Evolutionary conservation across 2,888 invertebrate species (phyloP).

Genomic region (Plutella xylostella): DNA sequence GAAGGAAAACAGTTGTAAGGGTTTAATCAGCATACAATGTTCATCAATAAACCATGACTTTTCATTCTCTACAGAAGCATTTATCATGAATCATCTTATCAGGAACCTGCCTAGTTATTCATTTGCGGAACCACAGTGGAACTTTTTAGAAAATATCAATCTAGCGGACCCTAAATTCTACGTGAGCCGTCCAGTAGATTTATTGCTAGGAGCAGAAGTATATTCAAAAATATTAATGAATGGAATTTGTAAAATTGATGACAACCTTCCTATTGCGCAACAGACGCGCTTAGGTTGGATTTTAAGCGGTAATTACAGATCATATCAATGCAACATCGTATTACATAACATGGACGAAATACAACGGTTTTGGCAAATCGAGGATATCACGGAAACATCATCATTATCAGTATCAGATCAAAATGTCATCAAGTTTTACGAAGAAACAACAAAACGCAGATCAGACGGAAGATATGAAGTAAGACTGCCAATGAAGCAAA

Average conservation of each 20-base stretch:
- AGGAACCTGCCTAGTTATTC: conserved; percentile 9
- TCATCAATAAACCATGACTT: conserved; percentile 8
- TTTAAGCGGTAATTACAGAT: conserved; percentile 14
- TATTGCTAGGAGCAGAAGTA: conserved; percentile 16
- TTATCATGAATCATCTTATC: conserved; percentile 15
- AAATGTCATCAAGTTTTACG: conserved; percentile 6
- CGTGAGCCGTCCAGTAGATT: conserved; percentile 4
- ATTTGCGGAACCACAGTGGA: conserved; percentile 15
- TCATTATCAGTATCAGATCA: conserved; percentile 9
- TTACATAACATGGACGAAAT: conserved; percentile 8
- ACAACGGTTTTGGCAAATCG: conserved; percentile 10
- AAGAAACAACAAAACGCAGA: background rate
- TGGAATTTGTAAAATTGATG: conserved; percentile 9
- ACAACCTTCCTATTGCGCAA: conserved; percentile 13
- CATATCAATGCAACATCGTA: conserved; percentile 10
- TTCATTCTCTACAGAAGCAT: conserved; percentile 10
- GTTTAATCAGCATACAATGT: conserved; percentile 10
- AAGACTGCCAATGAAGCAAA: conserved; percentile 13
- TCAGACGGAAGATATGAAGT: conserved; percentile 15
- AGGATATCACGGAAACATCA: conserved; percentile 5
- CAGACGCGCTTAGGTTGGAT: conserved; percentile 20
- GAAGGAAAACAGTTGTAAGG: conserved; percentile 14
- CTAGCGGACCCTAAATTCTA: conserved; percentile 15
- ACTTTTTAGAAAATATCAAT: conserved; percentile 13
- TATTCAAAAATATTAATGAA: conserved; percentile 8